Percentiles rank a stretch among this genome's conserved stretches.
Evolutionary conservation across 1,140 invertebrate species (phyloP).

Genomic region (Copidosoma floridanum): DNA sequence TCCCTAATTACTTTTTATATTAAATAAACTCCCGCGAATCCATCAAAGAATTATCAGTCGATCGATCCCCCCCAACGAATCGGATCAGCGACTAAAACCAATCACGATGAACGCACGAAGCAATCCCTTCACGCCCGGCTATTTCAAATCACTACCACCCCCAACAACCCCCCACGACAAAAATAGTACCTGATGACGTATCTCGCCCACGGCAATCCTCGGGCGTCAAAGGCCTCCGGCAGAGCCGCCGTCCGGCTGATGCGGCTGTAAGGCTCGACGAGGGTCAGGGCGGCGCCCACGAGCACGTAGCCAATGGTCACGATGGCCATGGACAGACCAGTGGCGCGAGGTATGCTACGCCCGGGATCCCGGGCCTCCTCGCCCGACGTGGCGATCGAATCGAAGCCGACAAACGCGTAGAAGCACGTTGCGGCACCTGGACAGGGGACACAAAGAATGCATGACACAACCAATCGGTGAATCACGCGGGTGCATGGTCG

Average conservation of each 20-base stretch:
- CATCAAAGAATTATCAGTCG: too few species aligned
- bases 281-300: slow-evolving; percentile 78
- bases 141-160: too few species aligned
- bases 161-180: too few species aligned
- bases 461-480: too few species aligned
- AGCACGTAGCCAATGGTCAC: slow-evolving; percentile 78
- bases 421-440: slow-evolving; percentile 84
- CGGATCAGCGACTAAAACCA: too few species aligned
- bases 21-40: too few species aligned
- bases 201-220: slow-evolving; percentile 79
- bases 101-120: too few species aligned
- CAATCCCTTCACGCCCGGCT: too few species aligned
- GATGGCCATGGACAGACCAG: slow-evolving; percentile 73
- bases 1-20: too few species aligned
- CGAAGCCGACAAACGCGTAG: slow-evolving; percentile 86
- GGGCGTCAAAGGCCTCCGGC: slow-evolving; percentile 76
- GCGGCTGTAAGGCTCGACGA: slow-evolving; percentile 77
- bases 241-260: slow-evolving; percentile 78
- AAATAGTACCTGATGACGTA: slow-evolving; percentile 70
- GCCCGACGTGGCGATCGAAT: slow-evolving; percentile 82
- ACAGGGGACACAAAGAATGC: too few species aligned
- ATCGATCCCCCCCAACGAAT: too few species aligned
- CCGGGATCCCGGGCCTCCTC: slow-evolving; percentile 82
- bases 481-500: too few species aligned
- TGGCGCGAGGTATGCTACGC: slow-evolving; percentile 79